Evolutionary conservation across 2,888 invertebrate species (phyloP).

Genomic region (Agrotis clavis): DNA sequence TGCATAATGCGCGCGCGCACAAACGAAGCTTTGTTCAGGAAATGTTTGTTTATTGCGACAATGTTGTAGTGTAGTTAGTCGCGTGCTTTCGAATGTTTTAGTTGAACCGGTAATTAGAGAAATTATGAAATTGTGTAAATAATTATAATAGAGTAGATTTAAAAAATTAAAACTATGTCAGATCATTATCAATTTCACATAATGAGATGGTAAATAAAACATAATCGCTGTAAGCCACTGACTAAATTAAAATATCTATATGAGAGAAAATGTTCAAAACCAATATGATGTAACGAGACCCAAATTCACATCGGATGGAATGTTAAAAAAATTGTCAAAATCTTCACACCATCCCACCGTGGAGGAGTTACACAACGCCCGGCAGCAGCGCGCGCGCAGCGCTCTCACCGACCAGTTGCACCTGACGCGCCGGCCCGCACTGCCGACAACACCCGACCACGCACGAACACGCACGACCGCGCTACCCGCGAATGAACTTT

Average conservation of each 20-base stretch:
- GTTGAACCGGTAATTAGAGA: background rate
- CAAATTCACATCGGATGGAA: conserved; percentile 67
- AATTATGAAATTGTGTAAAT: background rate
- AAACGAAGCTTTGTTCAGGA: conserved; percentile 55
- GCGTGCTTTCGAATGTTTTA: conserved; percentile 12
- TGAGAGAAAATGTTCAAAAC: conserved; percentile 66
- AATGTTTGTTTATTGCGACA: conserved; percentile 36
- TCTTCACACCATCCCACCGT: conserved; percentile 70
- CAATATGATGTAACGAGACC: conserved; percentile 68
- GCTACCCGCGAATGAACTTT: conserved; percentile 69
- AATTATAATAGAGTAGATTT: background rate
- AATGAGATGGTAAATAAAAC: conserved; percentile 27
- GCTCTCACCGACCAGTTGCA: conserved; percentile 76
- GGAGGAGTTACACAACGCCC: conserved; percentile 68
- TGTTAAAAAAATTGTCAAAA: conserved; percentile 70
- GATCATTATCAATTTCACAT: conserved; percentile 1
- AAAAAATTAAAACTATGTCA: background rate
- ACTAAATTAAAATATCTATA: conserved; percentile 45
- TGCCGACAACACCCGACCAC: conserved; percentile 64
- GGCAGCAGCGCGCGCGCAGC: conserved; percentile 34
- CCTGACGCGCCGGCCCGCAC: conserved; percentile 74
- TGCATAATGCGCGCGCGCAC: conserved; percentile 50
- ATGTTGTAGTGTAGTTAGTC: conserved; percentile 12
- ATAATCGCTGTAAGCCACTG: conserved; percentile 31
- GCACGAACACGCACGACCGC: conserved; percentile 52